Conservation (phyloP, 2,797 vertebrate species). For the Macrochelys suwanniensis region DNA sequence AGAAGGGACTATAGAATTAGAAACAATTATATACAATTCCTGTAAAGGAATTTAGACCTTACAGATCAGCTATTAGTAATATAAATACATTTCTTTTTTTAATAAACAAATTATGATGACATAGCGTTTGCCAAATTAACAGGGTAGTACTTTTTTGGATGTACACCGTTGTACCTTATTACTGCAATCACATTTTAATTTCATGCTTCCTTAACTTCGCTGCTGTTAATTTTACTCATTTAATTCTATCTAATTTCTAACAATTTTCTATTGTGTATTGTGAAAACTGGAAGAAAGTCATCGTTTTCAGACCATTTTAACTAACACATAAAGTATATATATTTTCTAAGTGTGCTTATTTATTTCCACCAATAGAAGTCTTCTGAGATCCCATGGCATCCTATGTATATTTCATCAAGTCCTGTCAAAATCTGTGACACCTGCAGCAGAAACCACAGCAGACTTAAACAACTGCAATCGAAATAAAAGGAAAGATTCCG, state of each 20-base stretch:
- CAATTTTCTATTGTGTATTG: conserved; percentile 71
- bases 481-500: not conserved
- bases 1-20: not conserved
- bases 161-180: conserved; percentile 63
- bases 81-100: conserved; percentile 41
- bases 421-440: not conserved
- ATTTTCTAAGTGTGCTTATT: not conserved
- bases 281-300: conserved; percentile 64
- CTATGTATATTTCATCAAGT: not conserved
- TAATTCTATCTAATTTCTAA: conserved; percentile 62
- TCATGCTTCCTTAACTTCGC: conserved; percentile 83
- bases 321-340: conserved; percentile 15
- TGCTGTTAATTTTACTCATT: conserved; percentile 80
- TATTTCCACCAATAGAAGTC: not conserved
- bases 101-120: conserved; percentile 48
- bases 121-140: conserved; percentile 49
- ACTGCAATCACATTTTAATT: conserved; percentile 80
- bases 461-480: accelerated
- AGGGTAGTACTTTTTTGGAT: conserved; percentile 29
- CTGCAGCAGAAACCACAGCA: not conserved
- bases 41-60: not conserved
- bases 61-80: not conserved
- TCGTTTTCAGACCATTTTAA: conserved; percentile 6
- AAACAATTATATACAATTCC: not conserved
- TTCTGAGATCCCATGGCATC: not conserved